Evolutionary conservation across 2,113 vertebrate genomes (phyloP).

Genomic region (Glaucomys volans): DNA sequence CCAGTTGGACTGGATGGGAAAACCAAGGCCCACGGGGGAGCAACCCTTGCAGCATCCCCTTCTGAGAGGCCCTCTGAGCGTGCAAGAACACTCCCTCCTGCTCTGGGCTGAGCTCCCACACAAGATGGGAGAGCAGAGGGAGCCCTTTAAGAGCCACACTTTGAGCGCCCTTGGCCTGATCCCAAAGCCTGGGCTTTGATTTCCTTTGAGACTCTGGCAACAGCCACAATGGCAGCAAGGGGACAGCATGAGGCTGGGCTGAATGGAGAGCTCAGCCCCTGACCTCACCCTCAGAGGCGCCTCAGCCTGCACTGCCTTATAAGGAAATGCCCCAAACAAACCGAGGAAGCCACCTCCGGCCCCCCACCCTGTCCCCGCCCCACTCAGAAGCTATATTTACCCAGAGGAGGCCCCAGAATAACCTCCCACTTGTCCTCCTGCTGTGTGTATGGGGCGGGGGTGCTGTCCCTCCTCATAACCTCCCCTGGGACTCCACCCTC

Average conservation of each 20-base stretch:
- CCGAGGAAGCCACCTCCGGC: slow-evolving; percentile 75
- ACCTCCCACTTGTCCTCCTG: slow-evolving; percentile 57
- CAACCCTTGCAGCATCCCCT: background rate
- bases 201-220: slow-evolving; percentile 65
- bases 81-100: background rate
- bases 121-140: background rate
- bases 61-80: background rate
- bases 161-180: background rate
- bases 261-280: slow-evolving; percentile 65
- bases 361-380: slow-evolving; percentile 1
- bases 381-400: slow-evolving; percentile 73
- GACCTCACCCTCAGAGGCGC: slow-evolving; percentile 76
- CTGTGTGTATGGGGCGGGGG: background rate
- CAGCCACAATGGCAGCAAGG: background rate
- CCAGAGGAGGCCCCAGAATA: slow-evolving; percentile 74
- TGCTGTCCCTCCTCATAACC: background rate
- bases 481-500: background rate
- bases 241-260: slow-evolving; percentile 56
- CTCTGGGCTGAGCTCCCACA: background rate
- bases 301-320: slow-evolving; percentile 66
- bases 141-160: slow-evolving; percentile 31
- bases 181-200: slow-evolving; percentile 64
- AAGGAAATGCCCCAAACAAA: slow-evolving; percentile 80
- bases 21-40: background rate
- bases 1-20: background rate